Base-by-base conservation (phyloP, 2,888 invertebrate species). In the Leptopilina drosophilae region DNA sequence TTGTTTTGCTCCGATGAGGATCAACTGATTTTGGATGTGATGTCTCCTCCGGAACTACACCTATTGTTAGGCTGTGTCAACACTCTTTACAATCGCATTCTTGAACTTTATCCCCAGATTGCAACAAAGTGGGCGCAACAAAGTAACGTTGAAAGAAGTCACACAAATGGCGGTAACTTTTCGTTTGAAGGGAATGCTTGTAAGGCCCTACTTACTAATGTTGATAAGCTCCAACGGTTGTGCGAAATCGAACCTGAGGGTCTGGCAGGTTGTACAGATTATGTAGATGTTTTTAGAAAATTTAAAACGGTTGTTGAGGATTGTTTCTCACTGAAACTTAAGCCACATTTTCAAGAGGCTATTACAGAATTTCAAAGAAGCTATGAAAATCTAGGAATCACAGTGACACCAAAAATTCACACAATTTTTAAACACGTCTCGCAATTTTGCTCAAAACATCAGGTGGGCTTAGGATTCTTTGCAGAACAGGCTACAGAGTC, bases 361-460 rank as follows among this genome's bases (percentile, higher is more conserved):
- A 65, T 56, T 56, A n/a, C 14, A 11, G n/a, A 56, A 56, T 56
- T 56, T 56, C 12, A 56, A 56, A 56, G 14, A 33, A 33, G 40
- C 15, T 65, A 65, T 65, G 40, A 40, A 65, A 15, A 15, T 15
- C 15, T 65, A 26, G 65, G 65, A 5, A n/a, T 65, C 65, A 11
- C 65, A 26, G 65, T 65, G 65, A 65, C 26, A 65, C 33, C 65
- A 65, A 15, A 65, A 65, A 40, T 33, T 14, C 40, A 26, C 40
- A 40, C 65, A 65, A 15, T 65, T 65, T 65, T 65, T 9, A 26
- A 65, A 65, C 65, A 65, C 26, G 65, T 65, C 15, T 20, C 65
- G 14, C 65, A 65, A 65, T 65, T 65, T 65, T 65, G 65, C 20
- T 20, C 20, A 20, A 20, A 20, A 20, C 20, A 20, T 20, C 15